Evolutionary conservation across 2,797 vertebrate genomes (phyloP), one percentile per base, ranked within the genome.

Genomic region (Tinamus major): DNA sequence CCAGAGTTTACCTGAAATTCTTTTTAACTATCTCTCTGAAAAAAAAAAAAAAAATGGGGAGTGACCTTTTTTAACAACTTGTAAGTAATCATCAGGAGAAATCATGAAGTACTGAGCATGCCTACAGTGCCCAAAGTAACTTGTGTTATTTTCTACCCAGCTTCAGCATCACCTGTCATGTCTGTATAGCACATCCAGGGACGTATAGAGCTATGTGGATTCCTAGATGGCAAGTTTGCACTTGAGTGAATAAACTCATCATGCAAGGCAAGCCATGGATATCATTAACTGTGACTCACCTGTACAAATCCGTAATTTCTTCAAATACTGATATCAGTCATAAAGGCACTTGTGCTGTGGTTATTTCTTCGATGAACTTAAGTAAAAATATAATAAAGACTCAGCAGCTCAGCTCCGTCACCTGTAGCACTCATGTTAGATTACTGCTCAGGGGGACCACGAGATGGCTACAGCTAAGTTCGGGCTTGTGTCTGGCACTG

Each of bases 391-490:
- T 37, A 20, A 27, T 29, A 21, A 37, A 15, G 17, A 3, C 51
- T 67, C 53, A 26, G 55, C 31, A 5, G 7, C 67, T 51, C 24
- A 13, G 18, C 14, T 27, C 61, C 10, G 33, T 26, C 53, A 59
- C 33, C 16, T 13, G 56, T 18, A 26, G 48, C 53, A 12, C 33
- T 35, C 56, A 29, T 35, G 39, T 39, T 53, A 20, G 49, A 39
- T 37, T 53, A 8, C 17, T 13, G 5, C 13, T 44, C 3, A 0
- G 10, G 21, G 20, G 24, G 55, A 48, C 42, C 12, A 7, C 31
- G 5, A 19, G 29, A 26, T 62, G 44, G 27, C 49, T 37, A 21
- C 1, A 35, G 65, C 15, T 29, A 23, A 49, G 21, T 20, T 21
- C 39, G 15, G 39, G 33, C 35, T 31, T 41, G 21, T 58, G 8